Conservation (phyloP, 1,140 invertebrate species). For the Diuraphis noxia region DNA sequence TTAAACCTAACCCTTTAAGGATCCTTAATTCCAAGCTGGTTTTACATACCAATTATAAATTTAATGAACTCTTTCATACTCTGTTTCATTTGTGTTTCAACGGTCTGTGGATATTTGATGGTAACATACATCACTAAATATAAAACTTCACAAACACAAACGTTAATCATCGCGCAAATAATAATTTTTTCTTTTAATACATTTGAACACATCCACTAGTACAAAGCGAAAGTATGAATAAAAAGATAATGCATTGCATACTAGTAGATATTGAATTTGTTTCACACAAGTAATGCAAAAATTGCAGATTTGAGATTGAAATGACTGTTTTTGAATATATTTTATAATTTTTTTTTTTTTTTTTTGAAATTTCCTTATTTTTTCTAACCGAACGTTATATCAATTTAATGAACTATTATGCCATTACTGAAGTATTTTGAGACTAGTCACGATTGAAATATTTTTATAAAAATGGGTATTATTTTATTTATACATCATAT, state of each 20-base stretch:
- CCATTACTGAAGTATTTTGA: not conserved
- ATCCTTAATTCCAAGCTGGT: conserved; percentile 9
- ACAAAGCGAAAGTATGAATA: not conserved
- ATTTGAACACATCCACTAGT: not conserved
- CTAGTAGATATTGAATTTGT: not conserved
- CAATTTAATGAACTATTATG: not conserved
- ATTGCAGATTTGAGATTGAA: not conserved
- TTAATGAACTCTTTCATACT: conserved; percentile 7
- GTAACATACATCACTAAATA: not conserved
- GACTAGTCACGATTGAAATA: not conserved
- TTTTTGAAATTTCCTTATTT: not conserved
- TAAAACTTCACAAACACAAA: not conserved
- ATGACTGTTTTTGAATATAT: not conserved
- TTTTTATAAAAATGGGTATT: not conserved
- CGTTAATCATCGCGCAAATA: not conserved
- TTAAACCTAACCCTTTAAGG: conserved; percentile 14
- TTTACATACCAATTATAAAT: conserved; percentile 30
- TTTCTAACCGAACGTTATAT: not conserved
- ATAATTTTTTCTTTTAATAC: not conserved
- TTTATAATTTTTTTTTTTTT: too few species aligned
- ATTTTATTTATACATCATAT: not conserved
- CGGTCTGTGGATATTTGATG: not conserved
- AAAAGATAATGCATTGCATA: not conserved
- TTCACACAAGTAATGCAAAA: not conserved
- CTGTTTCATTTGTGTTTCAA: conserved; percentile 16